Conservation (phyloP, 2,797 vertebrate species). For the Epinephelus awoara region DNA sequence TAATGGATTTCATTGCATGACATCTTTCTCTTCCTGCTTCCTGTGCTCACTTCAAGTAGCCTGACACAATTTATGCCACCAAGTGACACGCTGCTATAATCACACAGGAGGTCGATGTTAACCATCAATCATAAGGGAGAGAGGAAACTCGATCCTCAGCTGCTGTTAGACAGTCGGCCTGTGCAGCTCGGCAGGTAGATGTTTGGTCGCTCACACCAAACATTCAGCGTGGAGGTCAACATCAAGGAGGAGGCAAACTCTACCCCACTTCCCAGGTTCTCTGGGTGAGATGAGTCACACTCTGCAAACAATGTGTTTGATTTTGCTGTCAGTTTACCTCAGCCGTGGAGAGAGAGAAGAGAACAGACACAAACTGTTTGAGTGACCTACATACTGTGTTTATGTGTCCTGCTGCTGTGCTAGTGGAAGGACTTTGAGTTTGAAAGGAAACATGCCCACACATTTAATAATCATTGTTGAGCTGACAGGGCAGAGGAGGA, state of each 20-base stretch:
- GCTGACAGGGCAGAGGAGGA: slow-evolving; percentile 63
- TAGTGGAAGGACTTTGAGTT: slow-evolving; percentile 50
- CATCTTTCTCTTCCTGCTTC: slow-evolving; percentile 12
- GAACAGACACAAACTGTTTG: slow-evolving; percentile 77
- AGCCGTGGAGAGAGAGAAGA: slow-evolving; percentile 50
- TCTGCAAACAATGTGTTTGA: slow-evolving; percentile 74
- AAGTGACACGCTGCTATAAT: slow-evolving; percentile 50
- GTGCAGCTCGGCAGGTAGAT: slow-evolving; percentile 27
- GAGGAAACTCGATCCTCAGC: slow-evolving; percentile 42
- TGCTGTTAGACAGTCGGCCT: slow-evolving; percentile 33
- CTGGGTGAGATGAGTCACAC: slow-evolving; percentile 78
- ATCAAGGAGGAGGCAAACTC: slow-evolving; percentile 32
- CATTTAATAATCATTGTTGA: slow-evolving; percentile 71
- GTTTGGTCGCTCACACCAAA: background rate
- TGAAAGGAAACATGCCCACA: slow-evolving; percentile 75
- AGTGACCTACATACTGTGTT: slow-evolving; percentile 81
- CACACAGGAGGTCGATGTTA: slow-evolving; percentile 38
- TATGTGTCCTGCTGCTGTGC: slow-evolving; percentile 66
- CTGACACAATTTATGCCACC: slow-evolving; percentile 38
- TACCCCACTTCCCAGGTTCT: slow-evolving; percentile 67
- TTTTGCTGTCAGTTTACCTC: slow-evolving; percentile 75
- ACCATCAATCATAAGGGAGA: slow-evolving; percentile 24
- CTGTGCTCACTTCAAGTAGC: slow-evolving; percentile 34
- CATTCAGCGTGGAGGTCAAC: background rate
- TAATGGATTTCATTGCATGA: slow-evolving; percentile 27